These are phyloP conservation scores for Anoncus sp. DNA, from an alignment of 2,888 invertebrate genomes.

Conservation along the genomic window DNA sequence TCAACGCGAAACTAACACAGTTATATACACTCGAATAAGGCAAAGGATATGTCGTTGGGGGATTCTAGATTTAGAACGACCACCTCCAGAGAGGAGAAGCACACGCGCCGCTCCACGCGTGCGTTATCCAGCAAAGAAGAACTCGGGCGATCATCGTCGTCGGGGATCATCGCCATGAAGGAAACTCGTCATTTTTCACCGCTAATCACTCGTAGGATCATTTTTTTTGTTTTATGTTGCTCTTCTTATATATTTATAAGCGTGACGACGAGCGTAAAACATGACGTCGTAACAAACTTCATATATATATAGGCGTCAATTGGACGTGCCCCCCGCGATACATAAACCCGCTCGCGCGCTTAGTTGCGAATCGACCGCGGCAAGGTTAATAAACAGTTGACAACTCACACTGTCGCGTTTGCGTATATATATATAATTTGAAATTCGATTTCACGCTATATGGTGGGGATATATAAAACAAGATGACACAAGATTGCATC, in stretches of 20 bases:
- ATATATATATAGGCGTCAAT: constrained; percentile 17
- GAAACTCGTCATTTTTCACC: constrained; percentile 36
- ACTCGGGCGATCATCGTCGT: neutral
- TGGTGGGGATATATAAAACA: constrained; percentile 17
- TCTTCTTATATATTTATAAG: constrained; percentile 47
- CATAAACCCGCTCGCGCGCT: constrained; percentile 28
- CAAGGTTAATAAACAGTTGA: constrained; percentile 68
- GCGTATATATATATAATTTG: neutral
- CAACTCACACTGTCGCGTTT: constrained; percentile 50
- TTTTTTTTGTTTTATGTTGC: constrained; percentile 14
- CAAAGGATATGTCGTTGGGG: constrained; percentile 55
- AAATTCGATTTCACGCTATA: constrained; percentile 11
- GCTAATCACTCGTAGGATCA: neutral
- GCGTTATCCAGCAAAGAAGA: constrained; percentile 29
- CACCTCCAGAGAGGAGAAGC: constrained; percentile 35
- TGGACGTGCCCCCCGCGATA: constrained; percentile 3
- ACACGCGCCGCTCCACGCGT: neutral
- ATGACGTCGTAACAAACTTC: constrained; percentile 31
- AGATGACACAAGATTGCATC: constrained; percentile 58
- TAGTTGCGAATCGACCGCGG: constrained; percentile 52
- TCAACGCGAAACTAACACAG: neutral
- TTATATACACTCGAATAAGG: constrained; percentile 52
- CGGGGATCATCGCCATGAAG: constrained; percentile 23
- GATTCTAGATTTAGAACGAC: constrained; percentile 55
- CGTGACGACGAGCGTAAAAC: constrained; percentile 42